phyloP scores from a whole-genome alignment of 2,888 invertebrate species.

The Dicyrtomina minuta region DNA sequence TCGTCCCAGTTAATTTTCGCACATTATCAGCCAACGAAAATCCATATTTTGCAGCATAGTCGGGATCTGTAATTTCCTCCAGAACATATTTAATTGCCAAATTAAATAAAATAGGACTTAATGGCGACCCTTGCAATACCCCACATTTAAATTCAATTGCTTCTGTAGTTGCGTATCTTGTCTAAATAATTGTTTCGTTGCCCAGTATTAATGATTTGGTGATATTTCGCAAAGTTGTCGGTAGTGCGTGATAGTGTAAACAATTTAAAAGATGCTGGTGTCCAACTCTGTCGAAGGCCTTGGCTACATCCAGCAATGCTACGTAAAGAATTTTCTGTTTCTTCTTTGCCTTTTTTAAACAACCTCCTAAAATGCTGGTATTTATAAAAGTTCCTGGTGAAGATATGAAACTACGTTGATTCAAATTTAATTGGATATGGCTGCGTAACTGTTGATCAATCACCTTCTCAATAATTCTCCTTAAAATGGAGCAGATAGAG shows the following conservation, averaged over 20 bases:
- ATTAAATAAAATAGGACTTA: constrained; percentile 31
- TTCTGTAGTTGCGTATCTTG: no score
- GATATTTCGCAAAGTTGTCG: constrained; percentile 3
- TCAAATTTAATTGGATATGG: background rate
- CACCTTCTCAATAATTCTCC: constrained; percentile 2
- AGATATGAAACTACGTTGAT: constrained; percentile 7
- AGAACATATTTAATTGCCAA: constrained; percentile 8
- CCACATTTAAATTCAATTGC: no score
- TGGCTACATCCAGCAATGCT: no score
- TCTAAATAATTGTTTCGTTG: no score
- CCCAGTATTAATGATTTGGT: no score
- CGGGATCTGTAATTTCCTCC: no score
- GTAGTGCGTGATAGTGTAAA: background rate
- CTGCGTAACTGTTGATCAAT: background rate
- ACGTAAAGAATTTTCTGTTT: background rate
- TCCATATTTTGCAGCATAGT: no score
- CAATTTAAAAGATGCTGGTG: background rate
- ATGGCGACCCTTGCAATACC: constrained; percentile 29
- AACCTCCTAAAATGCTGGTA: background rate
- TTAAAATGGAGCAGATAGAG: no score
- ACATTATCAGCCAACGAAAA: no score
- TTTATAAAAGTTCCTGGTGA: constrained; percentile 9
- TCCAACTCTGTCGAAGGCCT: no score
- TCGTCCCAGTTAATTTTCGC: no score
- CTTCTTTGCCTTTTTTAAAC: no score